These are phyloP conservation scores for Epinephelus coioides DNA, from an alignment of 2,797 vertebrate genomes.

Conservation along the genomic window DNA sequence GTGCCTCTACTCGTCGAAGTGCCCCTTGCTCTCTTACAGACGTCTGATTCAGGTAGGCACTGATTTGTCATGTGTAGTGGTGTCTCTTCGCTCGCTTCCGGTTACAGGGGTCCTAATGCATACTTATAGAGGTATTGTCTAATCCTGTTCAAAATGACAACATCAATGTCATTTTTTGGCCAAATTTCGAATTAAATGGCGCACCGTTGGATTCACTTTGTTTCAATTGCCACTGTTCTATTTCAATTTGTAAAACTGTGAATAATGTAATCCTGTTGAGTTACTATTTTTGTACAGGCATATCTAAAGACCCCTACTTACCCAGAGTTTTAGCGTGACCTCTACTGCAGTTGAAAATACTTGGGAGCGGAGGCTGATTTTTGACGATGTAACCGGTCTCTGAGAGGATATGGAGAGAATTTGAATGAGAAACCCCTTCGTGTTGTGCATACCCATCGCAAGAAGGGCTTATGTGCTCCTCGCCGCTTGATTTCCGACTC, in stretches of 20 bases:
- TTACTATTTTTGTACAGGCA: constrained; percentile 67
- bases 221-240: accelerated
- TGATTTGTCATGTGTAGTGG: constrained; percentile 35
- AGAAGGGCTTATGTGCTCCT: constrained; percentile 87
- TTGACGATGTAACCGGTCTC: constrained; percentile 69
- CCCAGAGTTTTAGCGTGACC: constrained; percentile 83
- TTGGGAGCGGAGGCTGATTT: constrained; percentile 72
- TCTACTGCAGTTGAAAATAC: constrained; percentile 89
- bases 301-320: constrained; percentile 36
- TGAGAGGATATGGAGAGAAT: constrained; percentile 35
- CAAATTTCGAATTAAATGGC: accelerated
- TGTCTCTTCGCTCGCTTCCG: constrained; percentile 54
- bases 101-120: constrained; percentile 41
- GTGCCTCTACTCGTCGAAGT: too few relatives aligned
- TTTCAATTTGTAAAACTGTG: accelerated
- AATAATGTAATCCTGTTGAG: neutral
- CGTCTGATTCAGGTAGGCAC: too few relatives aligned
- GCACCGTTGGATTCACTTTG: accelerated
- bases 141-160: constrained; percentile 53
- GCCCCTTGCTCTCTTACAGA: too few relatives aligned
- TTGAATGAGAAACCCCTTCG: constrained; percentile 67
- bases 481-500: constrained; percentile 80
- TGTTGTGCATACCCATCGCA: constrained; percentile 64
- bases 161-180: accelerated
- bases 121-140: neutral